Conservation (phyloP, 2,113 vertebrate species). For the Eonycteris spelaea region DNA sequence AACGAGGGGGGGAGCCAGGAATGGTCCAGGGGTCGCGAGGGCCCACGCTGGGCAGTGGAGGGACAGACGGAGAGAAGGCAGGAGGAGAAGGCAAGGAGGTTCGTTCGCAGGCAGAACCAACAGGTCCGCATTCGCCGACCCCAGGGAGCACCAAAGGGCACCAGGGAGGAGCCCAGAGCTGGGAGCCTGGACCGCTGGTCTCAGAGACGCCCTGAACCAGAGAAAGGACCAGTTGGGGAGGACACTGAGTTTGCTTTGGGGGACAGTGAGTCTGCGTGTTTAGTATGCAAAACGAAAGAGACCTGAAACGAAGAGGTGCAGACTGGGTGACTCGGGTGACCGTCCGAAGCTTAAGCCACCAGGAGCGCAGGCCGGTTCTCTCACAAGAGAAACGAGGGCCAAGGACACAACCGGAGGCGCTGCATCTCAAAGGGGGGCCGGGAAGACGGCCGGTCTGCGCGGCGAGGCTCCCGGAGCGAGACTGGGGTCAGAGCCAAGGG, state of each 20-base stretch:
- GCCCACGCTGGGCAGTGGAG: neutral
- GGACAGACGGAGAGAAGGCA: neutral
- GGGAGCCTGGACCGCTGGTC: neutral
- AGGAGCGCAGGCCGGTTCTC: neutral
- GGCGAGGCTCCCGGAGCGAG: neutral
- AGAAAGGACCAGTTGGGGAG: neutral
- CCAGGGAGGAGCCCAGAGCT: neutral
- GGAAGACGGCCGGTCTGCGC: neutral
- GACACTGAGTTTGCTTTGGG: neutral
- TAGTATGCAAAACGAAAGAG: neutral
- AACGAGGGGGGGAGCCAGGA: neutral
- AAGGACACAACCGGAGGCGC: neutral
- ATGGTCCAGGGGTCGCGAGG: neutral
- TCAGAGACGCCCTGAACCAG: neutral
- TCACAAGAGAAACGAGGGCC: neutral
- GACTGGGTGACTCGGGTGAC: fast-evolving
- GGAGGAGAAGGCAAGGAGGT: neutral
- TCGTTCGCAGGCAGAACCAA: neutral
- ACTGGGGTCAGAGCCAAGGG: neutral
- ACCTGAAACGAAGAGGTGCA: neutral
- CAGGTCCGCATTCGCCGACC: neutral
- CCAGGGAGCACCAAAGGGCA: neutral
- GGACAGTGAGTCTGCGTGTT: neutral
- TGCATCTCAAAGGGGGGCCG: neutral
- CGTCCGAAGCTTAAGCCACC: neutral